phyloP scores from a whole-genome alignment of 2,797 vertebrate species.

The Falco novaeseelandiae region DNA sequence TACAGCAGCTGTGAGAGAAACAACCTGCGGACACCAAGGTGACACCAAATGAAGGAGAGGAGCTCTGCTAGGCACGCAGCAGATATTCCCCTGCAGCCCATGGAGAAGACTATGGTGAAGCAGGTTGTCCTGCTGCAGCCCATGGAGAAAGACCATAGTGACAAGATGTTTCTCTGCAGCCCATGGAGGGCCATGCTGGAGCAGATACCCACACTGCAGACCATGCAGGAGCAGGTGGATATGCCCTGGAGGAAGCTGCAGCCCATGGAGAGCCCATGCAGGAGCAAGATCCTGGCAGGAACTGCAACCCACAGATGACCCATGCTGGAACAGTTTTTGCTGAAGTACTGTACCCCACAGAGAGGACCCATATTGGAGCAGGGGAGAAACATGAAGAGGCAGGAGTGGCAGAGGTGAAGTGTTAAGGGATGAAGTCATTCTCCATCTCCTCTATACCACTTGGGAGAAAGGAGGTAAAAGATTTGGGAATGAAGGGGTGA shows the following conservation, averaged over 20 bases:
- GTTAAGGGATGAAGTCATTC: neutral
- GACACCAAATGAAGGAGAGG: neutral
- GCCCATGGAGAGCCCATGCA: neutral
- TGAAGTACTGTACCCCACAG: neutral
- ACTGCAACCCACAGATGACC: rapidly evolving
- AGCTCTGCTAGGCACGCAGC: neutral
- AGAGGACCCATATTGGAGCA: neutral
- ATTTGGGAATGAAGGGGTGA: neutral
- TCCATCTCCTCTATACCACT: neutral
- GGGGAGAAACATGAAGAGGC: neutral
- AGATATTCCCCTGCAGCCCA: neutral
- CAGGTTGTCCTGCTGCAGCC: neutral
- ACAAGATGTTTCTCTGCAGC: neutral
- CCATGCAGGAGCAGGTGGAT: too few species aligned
- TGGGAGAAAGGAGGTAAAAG: neutral
- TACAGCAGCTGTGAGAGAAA: neutral
- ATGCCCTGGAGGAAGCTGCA: too few species aligned
- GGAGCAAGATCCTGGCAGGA: neutral
- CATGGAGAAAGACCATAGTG: neutral
- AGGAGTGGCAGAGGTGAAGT: neutral
- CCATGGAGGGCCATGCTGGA: neutral
- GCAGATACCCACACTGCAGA: neutral
- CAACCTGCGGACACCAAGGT: neutral
- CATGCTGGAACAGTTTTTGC: neutral
- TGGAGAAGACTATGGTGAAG: neutral